phyloP scores from a whole-genome alignment of 2,113 vertebrate species.

The Rhizomys pruinosus region DNA sequence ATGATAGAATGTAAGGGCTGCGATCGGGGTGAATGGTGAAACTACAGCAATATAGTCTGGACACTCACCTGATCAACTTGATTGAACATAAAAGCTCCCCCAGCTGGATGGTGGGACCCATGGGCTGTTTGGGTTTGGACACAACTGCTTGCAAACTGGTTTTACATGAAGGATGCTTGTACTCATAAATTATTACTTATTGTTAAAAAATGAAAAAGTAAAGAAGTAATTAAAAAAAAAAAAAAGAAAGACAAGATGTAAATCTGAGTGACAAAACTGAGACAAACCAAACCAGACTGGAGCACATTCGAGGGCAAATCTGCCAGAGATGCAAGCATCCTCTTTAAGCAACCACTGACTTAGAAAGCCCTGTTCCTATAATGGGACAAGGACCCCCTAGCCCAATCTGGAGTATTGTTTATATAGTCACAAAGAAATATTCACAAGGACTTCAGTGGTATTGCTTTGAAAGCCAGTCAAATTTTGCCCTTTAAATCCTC shows the following conservation, averaged over 20 bases:
- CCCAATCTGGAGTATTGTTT: background rate
- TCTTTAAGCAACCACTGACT: background rate
- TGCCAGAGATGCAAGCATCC: background rate
- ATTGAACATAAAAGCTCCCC: too few relatives aligned
- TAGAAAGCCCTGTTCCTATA: background rate
- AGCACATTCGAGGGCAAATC: conserved; percentile 30
- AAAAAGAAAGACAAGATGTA: conserved; percentile 72
- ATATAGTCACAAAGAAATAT: background rate
- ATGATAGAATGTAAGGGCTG: too few relatives aligned
- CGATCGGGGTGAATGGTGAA: too few relatives aligned
- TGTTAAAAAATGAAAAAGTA: too few relatives aligned
- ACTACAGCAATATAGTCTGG: too few relatives aligned
- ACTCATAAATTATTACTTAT: too few relatives aligned
- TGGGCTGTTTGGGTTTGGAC: too few relatives aligned
- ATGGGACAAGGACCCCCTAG: fast-evolving
- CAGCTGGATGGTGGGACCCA: too few relatives aligned
- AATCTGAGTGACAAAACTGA: conserved; percentile 55
- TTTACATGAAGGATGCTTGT: too few relatives aligned
- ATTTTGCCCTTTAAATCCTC: background rate
- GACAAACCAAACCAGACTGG: background rate
- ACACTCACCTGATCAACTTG: too few relatives aligned
- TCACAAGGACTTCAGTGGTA: background rate
- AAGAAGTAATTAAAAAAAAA: conserved; percentile 58
- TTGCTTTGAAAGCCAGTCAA: background rate
- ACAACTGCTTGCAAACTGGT: too few relatives aligned